Evolutionary conservation across 2,888 invertebrate genomes (phyloP).

Genomic region (Gymnosoma rotundatum): DNA sequence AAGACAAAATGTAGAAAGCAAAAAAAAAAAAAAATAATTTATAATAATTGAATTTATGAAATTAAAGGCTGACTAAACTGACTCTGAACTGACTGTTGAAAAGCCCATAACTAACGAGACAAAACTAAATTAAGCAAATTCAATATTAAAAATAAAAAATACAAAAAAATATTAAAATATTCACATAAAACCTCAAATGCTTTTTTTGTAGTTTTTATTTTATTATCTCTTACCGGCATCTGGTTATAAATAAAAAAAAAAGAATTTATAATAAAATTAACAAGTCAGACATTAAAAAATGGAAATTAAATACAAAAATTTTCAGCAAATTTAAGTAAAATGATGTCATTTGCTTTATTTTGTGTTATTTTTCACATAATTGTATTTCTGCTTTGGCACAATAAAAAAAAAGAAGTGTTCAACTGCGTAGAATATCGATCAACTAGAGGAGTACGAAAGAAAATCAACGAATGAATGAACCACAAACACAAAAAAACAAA

Average conservation of each 20-base stretch:
- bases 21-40: no score
- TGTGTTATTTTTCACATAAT: constrained; percentile 8
- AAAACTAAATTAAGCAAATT: no score
- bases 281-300: constrained; percentile 48
- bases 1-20: no score
- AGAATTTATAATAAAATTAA: constrained; percentile 33
- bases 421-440: constrained; percentile 64
- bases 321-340: constrained; percentile 58
- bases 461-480: background rate
- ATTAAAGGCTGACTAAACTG: no score
- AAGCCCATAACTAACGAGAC: background rate
- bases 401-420: background rate
- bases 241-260: constrained; percentile 25
- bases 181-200: constrained; percentile 20
- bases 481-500: no score
- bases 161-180: constrained; percentile 15
- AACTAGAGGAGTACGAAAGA: background rate
- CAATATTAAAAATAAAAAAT: constrained; percentile 5
- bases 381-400: background rate
- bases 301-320: constrained; percentile 54
- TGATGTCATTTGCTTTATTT: constrained; percentile 63
- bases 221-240: constrained; percentile 52
- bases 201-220: constrained; percentile 6
- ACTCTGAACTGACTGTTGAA: background rate
- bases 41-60: no score